These are phyloP conservation scores for Yponomeuta cagnagella DNA, from an alignment of 2,888 invertebrate species.

Conservation along the genomic window DNA sequence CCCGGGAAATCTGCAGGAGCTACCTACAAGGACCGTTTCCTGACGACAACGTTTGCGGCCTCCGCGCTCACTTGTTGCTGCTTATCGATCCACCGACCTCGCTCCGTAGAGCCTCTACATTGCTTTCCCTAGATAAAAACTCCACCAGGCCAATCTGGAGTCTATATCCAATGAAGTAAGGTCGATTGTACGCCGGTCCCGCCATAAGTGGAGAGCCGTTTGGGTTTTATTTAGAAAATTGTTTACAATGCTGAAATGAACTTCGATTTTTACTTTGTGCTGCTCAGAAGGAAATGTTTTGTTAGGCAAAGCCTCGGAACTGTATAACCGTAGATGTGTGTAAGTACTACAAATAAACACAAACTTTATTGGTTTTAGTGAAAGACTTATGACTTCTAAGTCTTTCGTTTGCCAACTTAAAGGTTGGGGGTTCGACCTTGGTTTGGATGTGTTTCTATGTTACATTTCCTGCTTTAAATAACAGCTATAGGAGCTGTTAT, in stretches of 20 bases:
- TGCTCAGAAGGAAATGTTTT: no score
- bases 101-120: background rate
- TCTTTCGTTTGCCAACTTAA: no score
- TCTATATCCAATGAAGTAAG: background rate
- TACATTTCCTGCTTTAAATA: no score
- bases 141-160: background rate
- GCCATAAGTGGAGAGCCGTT: background rate
- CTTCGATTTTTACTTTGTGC: background rate
- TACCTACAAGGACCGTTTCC: background rate
- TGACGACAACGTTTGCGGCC: background rate
- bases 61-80: conserved; percentile 18
- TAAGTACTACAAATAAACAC: no score
- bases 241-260: conserved; percentile 1
- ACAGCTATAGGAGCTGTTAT: no score
- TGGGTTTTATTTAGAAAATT: background rate
- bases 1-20: conserved; percentile 3
- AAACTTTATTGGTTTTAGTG: no score
- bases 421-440: no score
- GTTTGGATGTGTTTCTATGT: no score
- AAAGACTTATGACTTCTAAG: no score
- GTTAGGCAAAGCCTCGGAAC: no score
- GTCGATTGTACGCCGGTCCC: background rate
- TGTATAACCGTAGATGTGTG: no score
- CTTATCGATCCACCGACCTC: conserved; percentile 12
- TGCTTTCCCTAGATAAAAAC: background rate